phyloP scores from a whole-genome alignment of 2,888 invertebrate genomes.

The Heliconius ismenius region DNA sequence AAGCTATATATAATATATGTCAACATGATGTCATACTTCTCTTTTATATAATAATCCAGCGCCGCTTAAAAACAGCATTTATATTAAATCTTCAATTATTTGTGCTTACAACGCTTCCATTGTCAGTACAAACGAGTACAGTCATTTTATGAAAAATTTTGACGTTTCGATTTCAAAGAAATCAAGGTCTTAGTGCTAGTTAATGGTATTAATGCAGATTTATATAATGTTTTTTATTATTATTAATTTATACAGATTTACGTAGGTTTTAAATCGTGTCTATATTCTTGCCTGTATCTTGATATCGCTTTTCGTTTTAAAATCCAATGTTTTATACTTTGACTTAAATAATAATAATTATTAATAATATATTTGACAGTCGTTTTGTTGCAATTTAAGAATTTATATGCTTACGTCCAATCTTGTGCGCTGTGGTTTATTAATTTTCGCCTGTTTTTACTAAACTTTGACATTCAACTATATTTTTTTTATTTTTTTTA shows the following conservation, averaged over 20 bases:
- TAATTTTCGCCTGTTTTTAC: conserved; percentile 2
- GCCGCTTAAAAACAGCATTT: neutral
- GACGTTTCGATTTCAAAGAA: conserved; percentile 65
- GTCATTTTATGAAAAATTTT: conserved; percentile 56
- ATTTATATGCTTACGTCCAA: conserved; percentile 36
- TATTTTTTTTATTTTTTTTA: neutral
- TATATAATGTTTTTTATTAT: conserved; percentile 45
- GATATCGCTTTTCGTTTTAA: conserved; percentile 49
- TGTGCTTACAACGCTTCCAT: conserved; percentile 29
- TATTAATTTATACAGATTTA: conserved; percentile 55
- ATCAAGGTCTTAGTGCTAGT: conserved; percentile 57
- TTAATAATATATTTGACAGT: conserved; percentile 37
- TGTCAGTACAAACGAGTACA: conserved; percentile 58
- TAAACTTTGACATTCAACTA: conserved; percentile 9
- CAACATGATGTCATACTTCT: neutral
- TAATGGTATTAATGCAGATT: conserved; percentile 49
- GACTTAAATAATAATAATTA: conserved; percentile 35
- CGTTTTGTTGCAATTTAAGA: conserved; percentile 39
- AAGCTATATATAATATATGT: neutral
- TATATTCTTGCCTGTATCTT: conserved; percentile 67
- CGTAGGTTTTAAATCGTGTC: conserved; percentile 58
- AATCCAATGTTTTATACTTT: conserved; percentile 47
- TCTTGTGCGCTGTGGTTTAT: conserved; percentile 11
- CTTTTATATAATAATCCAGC: neutral
- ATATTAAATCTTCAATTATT: neutral